Conservation (phyloP, 2,888 invertebrate genomes). For the Coelopa pilipes region DNA sequence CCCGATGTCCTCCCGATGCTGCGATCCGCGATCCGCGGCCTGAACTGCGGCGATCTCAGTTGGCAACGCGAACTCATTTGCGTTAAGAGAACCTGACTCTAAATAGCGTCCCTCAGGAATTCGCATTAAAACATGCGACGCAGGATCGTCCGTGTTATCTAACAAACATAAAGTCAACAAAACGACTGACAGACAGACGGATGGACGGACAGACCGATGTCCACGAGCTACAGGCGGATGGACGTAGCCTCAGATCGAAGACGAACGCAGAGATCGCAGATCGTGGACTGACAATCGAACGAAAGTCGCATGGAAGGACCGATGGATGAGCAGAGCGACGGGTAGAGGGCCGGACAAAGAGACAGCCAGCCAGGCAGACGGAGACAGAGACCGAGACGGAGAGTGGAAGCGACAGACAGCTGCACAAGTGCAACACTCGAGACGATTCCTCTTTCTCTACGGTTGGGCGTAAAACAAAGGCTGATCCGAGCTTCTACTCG, state of each 20-base stretch:
- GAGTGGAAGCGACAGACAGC: constrained; percentile 18
- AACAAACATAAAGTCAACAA: constrained; percentile 23
- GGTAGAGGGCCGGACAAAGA: background rate
- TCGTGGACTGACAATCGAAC: background rate
- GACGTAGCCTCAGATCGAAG: background rate
- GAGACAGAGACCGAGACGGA: constrained; percentile 1
- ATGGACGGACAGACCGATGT: background rate
- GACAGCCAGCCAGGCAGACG: background rate
- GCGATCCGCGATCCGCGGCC: background rate
- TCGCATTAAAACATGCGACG: constrained; percentile 10
- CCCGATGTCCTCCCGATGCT: background rate
- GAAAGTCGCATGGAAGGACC: background rate
- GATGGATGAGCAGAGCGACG: background rate
- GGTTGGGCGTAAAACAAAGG: no score
- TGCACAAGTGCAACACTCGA: constrained; percentile 36
- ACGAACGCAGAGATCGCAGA: background rate
- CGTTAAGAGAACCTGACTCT: background rate
- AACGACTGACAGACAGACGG: constrained; percentile 20
- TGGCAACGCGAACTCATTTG: constrained; percentile 3
- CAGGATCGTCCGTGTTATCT: constrained; percentile 10
- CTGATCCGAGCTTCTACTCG: no score
- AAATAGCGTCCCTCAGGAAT: constrained; percentile 21
- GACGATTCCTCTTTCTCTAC: background rate
- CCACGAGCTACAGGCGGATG: no score
- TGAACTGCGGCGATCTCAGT: no score